Percentiles rank a stretch among this genome's conserved stretches.
Evolutionary conservation across 2,888 invertebrate genomes (phyloP).

Genomic region (Brenthis ino): DNA sequence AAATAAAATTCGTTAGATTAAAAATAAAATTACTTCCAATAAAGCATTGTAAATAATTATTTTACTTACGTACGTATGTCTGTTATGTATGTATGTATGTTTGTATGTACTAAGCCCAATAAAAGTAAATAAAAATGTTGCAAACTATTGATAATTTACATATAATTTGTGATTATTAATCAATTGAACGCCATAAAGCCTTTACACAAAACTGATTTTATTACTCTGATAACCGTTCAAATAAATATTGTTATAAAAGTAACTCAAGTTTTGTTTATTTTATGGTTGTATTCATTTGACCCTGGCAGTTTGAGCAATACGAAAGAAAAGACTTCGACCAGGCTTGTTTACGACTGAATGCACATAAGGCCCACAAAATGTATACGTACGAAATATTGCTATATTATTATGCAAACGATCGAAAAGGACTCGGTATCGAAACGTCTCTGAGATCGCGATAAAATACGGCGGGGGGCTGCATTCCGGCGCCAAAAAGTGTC

Average conservation of each 20-base stretch:
- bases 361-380: constrained; percentile 21
- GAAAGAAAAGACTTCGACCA: constrained; percentile 20
- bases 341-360: constrained; percentile 30
- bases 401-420: constrained; percentile 44
- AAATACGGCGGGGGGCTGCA: constrained; percentile 44
- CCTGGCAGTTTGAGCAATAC: constrained; percentile 22
- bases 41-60: too few relatives aligned
- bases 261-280: constrained; percentile 19
- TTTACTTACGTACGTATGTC: too few relatives aligned
- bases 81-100: too few relatives aligned
- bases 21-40: too few relatives aligned
- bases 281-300: constrained; percentile 21
- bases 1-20: too few relatives aligned
- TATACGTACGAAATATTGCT: constrained; percentile 40
- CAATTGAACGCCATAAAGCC: background rate
- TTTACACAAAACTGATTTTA: constrained; percentile 7
- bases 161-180: background rate
- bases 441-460: constrained; percentile 44
- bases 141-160: too few relatives aligned
- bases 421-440: constrained; percentile 37
- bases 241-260: constrained; percentile 21
- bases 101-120: too few relatives aligned
- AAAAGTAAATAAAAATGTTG: too few relatives aligned
- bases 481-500: constrained; percentile 48
- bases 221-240: constrained; percentile 10